These are phyloP conservation scores for Hirtodrosophila cameraria DNA, from an alignment of 2,888 invertebrate species.

Conservation along the genomic window DNA sequence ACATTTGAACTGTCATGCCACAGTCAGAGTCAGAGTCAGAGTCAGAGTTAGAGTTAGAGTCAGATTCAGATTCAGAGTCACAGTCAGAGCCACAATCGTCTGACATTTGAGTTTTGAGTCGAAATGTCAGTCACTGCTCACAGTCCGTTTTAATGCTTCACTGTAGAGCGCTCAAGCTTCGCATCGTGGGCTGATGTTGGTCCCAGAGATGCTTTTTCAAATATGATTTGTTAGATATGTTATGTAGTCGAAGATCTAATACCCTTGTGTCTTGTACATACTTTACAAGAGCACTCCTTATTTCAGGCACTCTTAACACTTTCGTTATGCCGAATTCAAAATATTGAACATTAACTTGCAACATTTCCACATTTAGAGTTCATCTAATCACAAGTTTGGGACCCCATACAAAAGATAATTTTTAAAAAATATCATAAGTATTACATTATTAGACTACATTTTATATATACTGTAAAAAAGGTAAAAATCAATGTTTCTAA, in stretches of 20 bases:
- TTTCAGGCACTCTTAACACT: too few species aligned
- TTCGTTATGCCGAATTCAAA: too few species aligned
- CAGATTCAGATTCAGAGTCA: conserved; percentile 29
- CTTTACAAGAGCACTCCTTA: too few species aligned
- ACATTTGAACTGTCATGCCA: conserved; percentile 77
- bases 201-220: conserved; percentile 43
- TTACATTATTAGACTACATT: too few species aligned
- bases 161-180: conserved; percentile 55
- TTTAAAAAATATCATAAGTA: too few species aligned
- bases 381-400: too few species aligned
- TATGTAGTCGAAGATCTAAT: conserved; percentile 9
- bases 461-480: too few species aligned
- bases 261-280: conserved; percentile 8
- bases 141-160: conserved; percentile 48
- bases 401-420: too few species aligned
- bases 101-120: conserved; percentile 75
- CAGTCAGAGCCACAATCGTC: conserved; percentile 44
- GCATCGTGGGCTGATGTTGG: conserved; percentile 40
- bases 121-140: conserved; percentile 74
- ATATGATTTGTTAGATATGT: conserved; percentile 53
- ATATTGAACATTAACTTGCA: too few species aligned
- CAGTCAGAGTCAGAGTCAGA: conserved; percentile 15
- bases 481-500: too few species aligned
- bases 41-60: conserved; percentile 19
- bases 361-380: too few species aligned